Base-by-base conservation (phyloP, 2,888 invertebrate species). In the Cerastis rubricosa region DNA sequence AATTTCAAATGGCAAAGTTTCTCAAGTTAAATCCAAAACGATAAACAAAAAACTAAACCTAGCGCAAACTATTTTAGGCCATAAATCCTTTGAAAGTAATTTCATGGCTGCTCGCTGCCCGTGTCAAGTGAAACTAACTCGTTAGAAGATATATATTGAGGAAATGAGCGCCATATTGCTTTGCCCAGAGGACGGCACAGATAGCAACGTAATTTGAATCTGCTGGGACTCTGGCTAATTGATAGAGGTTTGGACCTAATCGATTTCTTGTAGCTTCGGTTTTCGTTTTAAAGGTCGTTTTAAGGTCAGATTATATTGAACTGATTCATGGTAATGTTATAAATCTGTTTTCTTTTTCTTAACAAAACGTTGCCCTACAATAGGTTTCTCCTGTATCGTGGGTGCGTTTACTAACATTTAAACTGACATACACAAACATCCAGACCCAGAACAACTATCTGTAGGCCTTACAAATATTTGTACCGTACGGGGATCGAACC, bases 11-110 rank as follows among this genome's bases (percentile, higher is more conserved):
- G 68, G 54, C n/a, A 61, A 69, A 77, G 22, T 69, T 71, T 78
- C 22, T 8, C 11, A 71, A 78, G 14, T 49, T 29, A 69, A 73
- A 54, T 69, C 57, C 47, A 69, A 67, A 86, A 65, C 71, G 79
- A 74, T 74, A 86, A 84, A 82, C 82, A 80, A 82, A 61, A 85
- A 84, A 80, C 68, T 77, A 66, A 57, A 75, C 61, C 47, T 40
- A 76, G 29, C 54, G 51, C 71, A 63, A 81, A 85, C 87, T 83
- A 81, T 87, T 87, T 85, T 71, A 75, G 78, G 68, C 25, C 49
- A 84, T 83, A 87, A 85, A 87, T 87, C 78, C 61, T 68, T 63
- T 57, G 70, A 64, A 87, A 83, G 82, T 85, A 84, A 87, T 87
- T 87, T 87, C 86, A 87, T 84, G 80, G 80, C 71, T 75, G 59